A percentile compares a stretch with the other conserved stretches of the same genome.
Evolutionary conservation across 2,797 vertebrate genomes (phyloP).

Genomic region (Euthynnus affinis): DNA sequence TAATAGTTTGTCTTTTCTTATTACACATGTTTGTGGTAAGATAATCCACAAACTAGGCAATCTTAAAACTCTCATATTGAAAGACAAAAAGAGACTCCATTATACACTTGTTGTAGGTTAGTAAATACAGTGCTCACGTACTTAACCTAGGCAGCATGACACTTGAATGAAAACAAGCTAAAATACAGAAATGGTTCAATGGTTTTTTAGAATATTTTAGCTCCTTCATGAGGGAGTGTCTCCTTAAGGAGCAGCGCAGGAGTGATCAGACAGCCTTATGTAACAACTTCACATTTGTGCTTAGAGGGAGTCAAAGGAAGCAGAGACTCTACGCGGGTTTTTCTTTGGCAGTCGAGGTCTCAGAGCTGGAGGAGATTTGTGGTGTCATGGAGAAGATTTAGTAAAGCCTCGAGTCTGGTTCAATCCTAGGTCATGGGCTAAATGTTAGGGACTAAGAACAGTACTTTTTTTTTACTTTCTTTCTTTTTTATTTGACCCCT

Average conservation of each 20-base stretch:
- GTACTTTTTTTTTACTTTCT: not conserved
- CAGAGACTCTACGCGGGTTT: constrained; percentile 16
- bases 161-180: not conserved
- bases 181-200: constrained; percentile 1
- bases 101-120: not conserved
- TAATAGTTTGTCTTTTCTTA: too few relatives aligned
- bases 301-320: constrained; percentile 32
- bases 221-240: not conserved
- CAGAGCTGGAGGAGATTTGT: constrained; percentile 51
- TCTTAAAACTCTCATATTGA: too few relatives aligned
- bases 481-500: constrained; percentile 17
- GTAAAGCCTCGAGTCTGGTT: constrained; percentile 38
- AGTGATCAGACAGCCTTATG: constrained; percentile 30
- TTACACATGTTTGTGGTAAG: too few relatives aligned
- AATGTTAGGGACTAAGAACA: not conserved
- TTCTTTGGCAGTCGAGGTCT: constrained; percentile 17
- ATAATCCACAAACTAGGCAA: too few relatives aligned
- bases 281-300: constrained; percentile 37
- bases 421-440: constrained; percentile 38
- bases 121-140: not conserved
- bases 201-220: not conserved
- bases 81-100: not conserved
- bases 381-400: constrained; percentile 65
- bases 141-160: not conserved
- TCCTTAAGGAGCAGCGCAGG: not conserved